Evolutionary conservation across 2,888 invertebrate species (phyloP), one percentile per base, ranked within the genome.

Genomic region (Xylota segnis): DNA sequence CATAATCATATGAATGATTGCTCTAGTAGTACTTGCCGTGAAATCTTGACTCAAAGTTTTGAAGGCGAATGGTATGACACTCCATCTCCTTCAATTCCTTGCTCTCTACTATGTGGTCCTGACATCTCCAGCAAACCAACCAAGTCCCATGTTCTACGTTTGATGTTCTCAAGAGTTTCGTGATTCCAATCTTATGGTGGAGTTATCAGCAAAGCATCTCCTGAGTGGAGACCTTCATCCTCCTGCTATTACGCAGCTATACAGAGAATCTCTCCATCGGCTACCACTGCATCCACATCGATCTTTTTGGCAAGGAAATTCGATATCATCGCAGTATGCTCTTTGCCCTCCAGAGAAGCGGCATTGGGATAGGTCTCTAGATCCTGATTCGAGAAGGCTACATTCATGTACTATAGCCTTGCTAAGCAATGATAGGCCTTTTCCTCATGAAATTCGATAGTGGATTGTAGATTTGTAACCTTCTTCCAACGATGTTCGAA

Each of bases 231-330:
- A 0, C 99, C 99, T 0, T 99, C 99, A 92, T 99, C 99, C 93
- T 99, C 97, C 90, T 98, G 98, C 91, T 99, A 99, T 0, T 97
- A 98, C 4, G 99, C 98, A 4, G 99, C 99, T 97, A 99, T 97
- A 91, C 98, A 98, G 0, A 98, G 94, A 79, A 99, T 96, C 71
- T 96, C 95, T 0, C 99, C 99, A 90, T 99, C 98, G 79, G 95
- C 95, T 7, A 99, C 99, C 0, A 99, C 98, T 0, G 98, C 99
- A 92, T 99, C 99, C 0, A 99, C 98, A 92, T 99, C 99, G 88
- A 99, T 99, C 93, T 99, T 99, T 93, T 99, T 99, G 7, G 99
- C 98, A 71, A 99, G 96, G 91, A 98, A 99, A 93, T 99, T 99
- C 0, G 99, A 99, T 87, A 99, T 99, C 0, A 99, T 99, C 0